phyloP scores from a whole-genome alignment of 2,888 invertebrate species.

The Coleophora deauratella region DNA sequence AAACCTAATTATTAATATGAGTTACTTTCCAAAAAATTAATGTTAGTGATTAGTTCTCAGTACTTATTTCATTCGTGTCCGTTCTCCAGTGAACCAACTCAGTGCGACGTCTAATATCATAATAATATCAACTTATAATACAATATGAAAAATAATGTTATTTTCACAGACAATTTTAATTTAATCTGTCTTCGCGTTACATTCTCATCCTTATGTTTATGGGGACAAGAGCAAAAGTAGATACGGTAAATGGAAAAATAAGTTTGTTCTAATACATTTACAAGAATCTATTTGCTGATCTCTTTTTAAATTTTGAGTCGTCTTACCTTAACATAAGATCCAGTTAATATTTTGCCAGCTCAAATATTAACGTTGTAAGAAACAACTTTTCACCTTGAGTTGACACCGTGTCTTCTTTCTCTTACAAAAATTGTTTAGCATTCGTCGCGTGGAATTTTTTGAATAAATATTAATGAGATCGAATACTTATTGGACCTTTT shows the following conservation, averaged over 20 bases:
- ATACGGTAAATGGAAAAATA: too few relatives aligned
- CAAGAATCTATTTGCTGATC: constrained; percentile 10
- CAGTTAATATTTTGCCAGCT: background rate
- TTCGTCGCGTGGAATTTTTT: constrained; percentile 37
- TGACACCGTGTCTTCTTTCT: constrained; percentile 37
- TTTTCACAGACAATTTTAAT: constrained; percentile 27
- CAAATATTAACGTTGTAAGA: constrained; percentile 1
- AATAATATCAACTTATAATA: constrained; percentile 61
- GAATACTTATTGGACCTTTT: constrained; percentile 28
- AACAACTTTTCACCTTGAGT: constrained; percentile 29
- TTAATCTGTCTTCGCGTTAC: too few relatives aligned
- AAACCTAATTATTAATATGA: too few relatives aligned
- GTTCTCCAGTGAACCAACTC: too few relatives aligned
- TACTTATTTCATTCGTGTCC: too few relatives aligned
- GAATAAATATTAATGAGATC: constrained; percentile 52
- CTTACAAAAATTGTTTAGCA: constrained; percentile 41
- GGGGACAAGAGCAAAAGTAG: too few relatives aligned
- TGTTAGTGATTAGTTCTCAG: too few relatives aligned
- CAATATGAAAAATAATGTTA: constrained; percentile 72
- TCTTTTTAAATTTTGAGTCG: constrained; percentile 13
- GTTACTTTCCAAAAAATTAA: too few relatives aligned
- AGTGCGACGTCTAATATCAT: too few relatives aligned
- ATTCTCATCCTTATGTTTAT: background rate
- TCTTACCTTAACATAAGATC: background rate
- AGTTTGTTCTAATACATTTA: constrained; percentile 21